Evolutionary conservation across 2,797 vertebrate genomes (phyloP).

Genomic region (Myotis myotis): DNA sequence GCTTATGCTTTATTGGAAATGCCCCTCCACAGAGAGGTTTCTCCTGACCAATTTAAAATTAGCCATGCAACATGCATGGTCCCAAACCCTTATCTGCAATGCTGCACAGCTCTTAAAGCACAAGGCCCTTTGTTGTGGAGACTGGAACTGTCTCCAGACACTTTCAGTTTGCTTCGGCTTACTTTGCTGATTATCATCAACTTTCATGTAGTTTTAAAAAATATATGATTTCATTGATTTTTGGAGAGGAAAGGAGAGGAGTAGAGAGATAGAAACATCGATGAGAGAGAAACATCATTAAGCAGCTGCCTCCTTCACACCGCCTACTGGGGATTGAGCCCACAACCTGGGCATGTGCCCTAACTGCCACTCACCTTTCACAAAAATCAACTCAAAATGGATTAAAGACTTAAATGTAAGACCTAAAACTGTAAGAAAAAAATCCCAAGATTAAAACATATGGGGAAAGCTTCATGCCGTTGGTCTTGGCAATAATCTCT

Average conservation of each 20-base stretch:
- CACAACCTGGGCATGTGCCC: no score
- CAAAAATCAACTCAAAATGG: background rate
- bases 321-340: no score
- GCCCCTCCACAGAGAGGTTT: background rate
- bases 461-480: background rate
- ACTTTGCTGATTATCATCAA: background rate
- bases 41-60: background rate
- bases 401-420: background rate
- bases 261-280: no score
- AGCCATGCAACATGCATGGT: background rate
- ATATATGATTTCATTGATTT: no score
- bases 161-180: background rate
- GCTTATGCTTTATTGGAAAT: background rate
- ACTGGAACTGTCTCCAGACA: background rate
- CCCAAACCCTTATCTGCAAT: no score
- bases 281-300: no score
- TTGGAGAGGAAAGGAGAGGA: no score
- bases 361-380: accelerated
- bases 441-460: background rate
- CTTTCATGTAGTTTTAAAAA: no score
- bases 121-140: background rate
- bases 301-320: no score
- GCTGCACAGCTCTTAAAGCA: background rate
- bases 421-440: background rate
- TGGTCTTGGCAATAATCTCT: background rate